Percentiles rank a stretch among this genome's conserved stretches.
phyloP scores from a whole-genome alignment of 2,797 vertebrate species.

The Falco cherrug region DNA sequence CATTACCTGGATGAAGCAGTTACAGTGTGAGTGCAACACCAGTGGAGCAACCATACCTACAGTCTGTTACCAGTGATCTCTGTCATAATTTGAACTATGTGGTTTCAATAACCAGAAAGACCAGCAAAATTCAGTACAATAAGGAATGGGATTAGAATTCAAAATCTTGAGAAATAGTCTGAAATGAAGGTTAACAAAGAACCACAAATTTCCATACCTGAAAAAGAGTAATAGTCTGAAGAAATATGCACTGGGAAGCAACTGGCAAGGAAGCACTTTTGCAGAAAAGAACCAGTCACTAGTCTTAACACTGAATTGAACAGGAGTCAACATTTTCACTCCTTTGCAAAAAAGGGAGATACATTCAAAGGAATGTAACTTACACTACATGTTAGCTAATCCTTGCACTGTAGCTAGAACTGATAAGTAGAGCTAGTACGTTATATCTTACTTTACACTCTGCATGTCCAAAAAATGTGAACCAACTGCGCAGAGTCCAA shows the following conservation, averaged over 20 bases:
- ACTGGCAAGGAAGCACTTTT: not conserved
- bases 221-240: not conserved
- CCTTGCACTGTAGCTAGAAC: not conserved
- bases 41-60: not conserved
- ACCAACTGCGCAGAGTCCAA: not conserved
- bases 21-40: not conserved
- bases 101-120: not conserved
- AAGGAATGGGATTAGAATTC: not conserved
- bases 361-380: not conserved
- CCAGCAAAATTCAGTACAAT: not conserved
- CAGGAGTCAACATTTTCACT: not conserved
- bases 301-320: not conserved
- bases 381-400: not conserved
- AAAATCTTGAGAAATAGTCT: not conserved
- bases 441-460: not conserved
- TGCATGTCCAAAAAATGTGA: not conserved
- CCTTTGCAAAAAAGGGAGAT: not conserved
- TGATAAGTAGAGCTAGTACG: not conserved
- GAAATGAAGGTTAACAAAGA: not conserved
- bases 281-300: not conserved
- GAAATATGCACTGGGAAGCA: not conserved
- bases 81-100: not conserved
- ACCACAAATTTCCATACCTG: not conserved
- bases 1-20: not conserved
- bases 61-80: not conserved